Evolutionary conservation across 2,888 invertebrate species (phyloP).

Genomic region (Nezara viridula): DNA sequence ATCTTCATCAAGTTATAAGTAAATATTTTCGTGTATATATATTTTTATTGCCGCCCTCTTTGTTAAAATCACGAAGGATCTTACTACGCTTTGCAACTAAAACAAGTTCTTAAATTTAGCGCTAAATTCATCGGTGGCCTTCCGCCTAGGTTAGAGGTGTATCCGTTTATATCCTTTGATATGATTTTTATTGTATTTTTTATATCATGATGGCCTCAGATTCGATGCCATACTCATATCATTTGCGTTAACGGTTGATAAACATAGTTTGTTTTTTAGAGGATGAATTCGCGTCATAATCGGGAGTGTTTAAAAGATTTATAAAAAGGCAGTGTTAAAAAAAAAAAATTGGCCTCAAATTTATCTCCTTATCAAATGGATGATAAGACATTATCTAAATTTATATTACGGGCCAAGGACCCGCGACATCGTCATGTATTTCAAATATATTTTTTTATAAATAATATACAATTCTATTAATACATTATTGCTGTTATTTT

Average conservation of each 20-base stretch:
- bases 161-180: too few species aligned
- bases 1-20: too few species aligned
- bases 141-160: too few species aligned
- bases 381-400: conserved; percentile 21
- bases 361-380: not conserved
- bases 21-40: too few species aligned
- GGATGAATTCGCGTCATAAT: not conserved
- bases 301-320: not conserved
- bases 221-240: not conserved
- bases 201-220: too few species aligned
- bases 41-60: too few species aligned
- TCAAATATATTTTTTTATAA: not conserved
- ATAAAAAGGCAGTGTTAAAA: not conserved
- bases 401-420: not conserved
- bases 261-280: not conserved
- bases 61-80: too few species aligned
- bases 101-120: too few species aligned
- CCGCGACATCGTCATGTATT: not conserved
- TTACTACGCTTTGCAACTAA: too few species aligned
- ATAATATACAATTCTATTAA: not conserved
- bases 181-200: too few species aligned
- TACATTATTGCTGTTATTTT: not conserved
- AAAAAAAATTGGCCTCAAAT: not conserved
- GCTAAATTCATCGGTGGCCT: too few species aligned
- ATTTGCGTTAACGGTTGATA: not conserved